Conservation (phyloP, 2,888 invertebrate genomes). For the Gryllus longicercus region DNA sequence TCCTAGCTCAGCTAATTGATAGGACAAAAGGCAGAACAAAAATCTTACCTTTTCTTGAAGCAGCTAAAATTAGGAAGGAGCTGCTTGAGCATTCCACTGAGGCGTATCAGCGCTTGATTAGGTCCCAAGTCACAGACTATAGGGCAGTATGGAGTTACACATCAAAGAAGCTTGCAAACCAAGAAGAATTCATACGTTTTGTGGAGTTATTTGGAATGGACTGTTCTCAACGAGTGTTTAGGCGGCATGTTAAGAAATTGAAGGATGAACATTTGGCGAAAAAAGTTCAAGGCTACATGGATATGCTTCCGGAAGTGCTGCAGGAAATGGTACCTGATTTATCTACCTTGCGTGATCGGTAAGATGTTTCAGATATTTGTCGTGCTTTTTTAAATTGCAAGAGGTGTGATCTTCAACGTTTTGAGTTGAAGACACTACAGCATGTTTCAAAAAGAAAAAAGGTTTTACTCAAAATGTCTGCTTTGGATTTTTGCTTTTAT, state of each 20-base stretch:
- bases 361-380: slow-evolving; percentile 37
- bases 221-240: slow-evolving; percentile 72
- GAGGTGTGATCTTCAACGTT: too few relatives aligned
- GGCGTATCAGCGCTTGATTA: slow-evolving; percentile 81
- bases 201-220: slow-evolving; percentile 87
- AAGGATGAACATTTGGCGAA: slow-evolving; percentile 77
- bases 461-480: too few relatives aligned
- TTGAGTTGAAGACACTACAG: too few relatives aligned
- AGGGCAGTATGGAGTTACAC: slow-evolving; percentile 84
- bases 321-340: slow-evolving; percentile 77
- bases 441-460: too few relatives aligned
- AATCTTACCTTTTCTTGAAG: slow-evolving; percentile 74
- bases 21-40: slow-evolving; percentile 76
- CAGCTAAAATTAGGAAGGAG: slow-evolving; percentile 80
- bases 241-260: slow-evolving; percentile 73
- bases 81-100: slow-evolving; percentile 86
- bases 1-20: slow-evolving; percentile 89
- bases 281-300: slow-evolving; percentile 72
- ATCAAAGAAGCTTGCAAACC: slow-evolving; percentile 78
- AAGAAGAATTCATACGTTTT: slow-evolving; percentile 85
- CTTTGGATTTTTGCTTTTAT: too few relatives aligned
- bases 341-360: slow-evolving; percentile 61
- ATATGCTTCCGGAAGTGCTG: slow-evolving; percentile 70
- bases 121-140: slow-evolving; percentile 61
- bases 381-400: too few relatives aligned